phyloP scores from a whole-genome alignment of 2,113 vertebrate species.

The Xiphorhynchus elegans region DNA sequence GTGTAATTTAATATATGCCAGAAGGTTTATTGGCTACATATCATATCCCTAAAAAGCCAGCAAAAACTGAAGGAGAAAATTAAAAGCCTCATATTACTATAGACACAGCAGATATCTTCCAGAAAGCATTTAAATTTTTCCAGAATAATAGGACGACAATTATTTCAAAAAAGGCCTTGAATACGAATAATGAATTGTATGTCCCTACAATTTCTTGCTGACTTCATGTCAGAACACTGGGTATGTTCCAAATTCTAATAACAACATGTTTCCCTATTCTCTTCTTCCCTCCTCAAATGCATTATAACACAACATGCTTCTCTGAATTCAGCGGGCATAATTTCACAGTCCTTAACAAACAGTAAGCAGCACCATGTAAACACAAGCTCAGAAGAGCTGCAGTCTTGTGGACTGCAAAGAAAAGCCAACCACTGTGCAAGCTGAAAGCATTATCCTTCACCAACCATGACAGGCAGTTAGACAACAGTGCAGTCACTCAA shows the following conservation, averaged over 20 bases:
- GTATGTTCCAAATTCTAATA: not conserved
- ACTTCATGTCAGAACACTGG: not conserved
- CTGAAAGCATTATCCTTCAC: not conserved
- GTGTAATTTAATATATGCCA: not conserved
- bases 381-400: not conserved
- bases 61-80: not conserved
- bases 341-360: not conserved
- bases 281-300: not conserved
- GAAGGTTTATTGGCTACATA: not conserved
- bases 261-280: not conserved
- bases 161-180: not conserved
- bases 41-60: not conserved
- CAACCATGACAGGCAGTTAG: not conserved
- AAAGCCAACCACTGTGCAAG: not conserved
- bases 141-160: fast-evolving
- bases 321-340: fast-evolving
- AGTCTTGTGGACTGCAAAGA: not conserved
- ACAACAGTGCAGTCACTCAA: not conserved
- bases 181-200: not conserved
- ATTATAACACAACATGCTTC: not conserved
- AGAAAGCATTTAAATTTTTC: not conserved
- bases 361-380: not conserved
- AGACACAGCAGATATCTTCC: not conserved
- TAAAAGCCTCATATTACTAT: not conserved
- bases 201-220: not conserved